Evolutionary conservation across 1,140 invertebrate species (phyloP).

Genomic region (Laupala kohalensis): DNA sequence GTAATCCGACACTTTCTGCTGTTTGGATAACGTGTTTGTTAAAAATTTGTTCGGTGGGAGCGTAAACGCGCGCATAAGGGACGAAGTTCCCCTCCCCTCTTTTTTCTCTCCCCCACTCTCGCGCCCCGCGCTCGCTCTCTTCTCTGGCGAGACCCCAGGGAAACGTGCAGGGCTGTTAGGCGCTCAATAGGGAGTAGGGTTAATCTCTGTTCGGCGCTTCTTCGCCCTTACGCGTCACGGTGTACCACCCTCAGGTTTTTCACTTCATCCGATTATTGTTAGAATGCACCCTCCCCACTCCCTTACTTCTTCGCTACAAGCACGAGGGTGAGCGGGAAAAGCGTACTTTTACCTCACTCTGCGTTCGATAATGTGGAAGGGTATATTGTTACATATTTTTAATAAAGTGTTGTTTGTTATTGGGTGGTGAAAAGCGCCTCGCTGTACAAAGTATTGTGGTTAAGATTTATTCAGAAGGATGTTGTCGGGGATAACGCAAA

Average conservation of each 20-base stretch:
- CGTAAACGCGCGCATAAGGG: neutral
- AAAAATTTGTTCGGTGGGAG: neutral
- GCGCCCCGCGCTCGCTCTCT: no score
- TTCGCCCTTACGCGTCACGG: neutral
- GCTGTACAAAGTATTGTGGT: no score
- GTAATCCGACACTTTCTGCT: neutral
- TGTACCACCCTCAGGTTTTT: neutral
- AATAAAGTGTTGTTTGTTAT: neutral
- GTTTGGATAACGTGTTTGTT: neutral
- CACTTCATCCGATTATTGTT: neutral
- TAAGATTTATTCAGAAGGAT: no score
- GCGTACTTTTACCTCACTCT: no score
- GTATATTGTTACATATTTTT: neutral
- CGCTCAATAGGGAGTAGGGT: neutral
- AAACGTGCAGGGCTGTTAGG: neutral
- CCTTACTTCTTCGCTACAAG: neutral
- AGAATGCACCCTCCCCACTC: neutral
- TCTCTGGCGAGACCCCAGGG: no score
- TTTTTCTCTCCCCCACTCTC: neutral
- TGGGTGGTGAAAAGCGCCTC: no score
- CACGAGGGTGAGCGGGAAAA: neutral
- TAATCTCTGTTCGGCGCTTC: neutral
- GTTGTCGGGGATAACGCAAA: no score
- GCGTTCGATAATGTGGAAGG: no score
- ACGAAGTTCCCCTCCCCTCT: neutral